A percentile compares a stretch with the other conserved stretches of the same genome.
Evolutionary conservation across 2,113 vertebrate species (phyloP).

Genomic region (Psilopsiagon aurifrons): DNA sequence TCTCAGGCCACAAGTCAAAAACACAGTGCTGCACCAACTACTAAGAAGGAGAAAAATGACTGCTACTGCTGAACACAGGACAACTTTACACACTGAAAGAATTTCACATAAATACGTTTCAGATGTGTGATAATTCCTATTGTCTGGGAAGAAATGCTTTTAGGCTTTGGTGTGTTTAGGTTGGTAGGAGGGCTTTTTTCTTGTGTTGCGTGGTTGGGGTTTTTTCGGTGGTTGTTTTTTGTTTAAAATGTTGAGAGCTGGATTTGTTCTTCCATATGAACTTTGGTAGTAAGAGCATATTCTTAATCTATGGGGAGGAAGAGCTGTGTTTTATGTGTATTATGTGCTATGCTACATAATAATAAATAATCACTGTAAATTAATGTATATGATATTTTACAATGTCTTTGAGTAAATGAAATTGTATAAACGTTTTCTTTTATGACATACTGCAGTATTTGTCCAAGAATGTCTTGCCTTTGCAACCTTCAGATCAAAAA

Average conservation of each 20-base stretch:
- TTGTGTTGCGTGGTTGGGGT: neutral
- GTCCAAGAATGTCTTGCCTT: neutral
- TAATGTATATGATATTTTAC: neutral
- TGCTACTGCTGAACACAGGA: no score
- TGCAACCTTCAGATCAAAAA: neutral
- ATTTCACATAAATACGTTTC: neutral
- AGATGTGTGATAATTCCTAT: neutral
- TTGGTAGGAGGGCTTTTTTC: neutral
- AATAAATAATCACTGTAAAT: neutral
- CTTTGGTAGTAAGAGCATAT: neutral
- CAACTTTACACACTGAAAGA: neutral
- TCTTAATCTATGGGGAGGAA: neutral
- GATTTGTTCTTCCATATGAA: neutral
- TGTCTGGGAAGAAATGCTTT: neutral
- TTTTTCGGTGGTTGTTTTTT: neutral
- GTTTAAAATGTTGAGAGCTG: neutral
- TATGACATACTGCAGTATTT: neutral
- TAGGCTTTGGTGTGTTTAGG: neutral
- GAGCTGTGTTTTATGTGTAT: neutral
- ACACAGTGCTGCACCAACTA: no score
- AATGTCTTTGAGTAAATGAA: neutral
- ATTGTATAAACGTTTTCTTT: neutral
- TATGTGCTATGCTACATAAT: neutral
- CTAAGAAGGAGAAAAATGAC: no score
- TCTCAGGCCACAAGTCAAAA: no score